phyloP scores from a whole-genome alignment of 1,140 invertebrate genomes.

The Megathymus violae region DNA sequence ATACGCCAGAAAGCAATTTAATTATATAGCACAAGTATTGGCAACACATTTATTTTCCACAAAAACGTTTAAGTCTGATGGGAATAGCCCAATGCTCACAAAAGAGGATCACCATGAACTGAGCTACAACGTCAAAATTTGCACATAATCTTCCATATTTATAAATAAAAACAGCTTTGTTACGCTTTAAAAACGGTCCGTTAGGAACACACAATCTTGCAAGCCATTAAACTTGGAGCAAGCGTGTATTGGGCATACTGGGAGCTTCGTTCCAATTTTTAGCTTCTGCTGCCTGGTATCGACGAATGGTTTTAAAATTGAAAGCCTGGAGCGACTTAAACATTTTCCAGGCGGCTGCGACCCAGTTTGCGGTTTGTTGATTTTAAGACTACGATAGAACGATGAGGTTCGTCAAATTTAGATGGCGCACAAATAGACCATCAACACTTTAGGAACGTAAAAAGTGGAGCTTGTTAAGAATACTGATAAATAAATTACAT shows the following conservation, averaged over 20 bases:
- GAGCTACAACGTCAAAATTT: too few relatives aligned
- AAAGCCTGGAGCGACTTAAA: slow-evolving; percentile 8
- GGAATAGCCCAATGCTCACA: too few relatives aligned
- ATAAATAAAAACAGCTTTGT: too few relatives aligned
- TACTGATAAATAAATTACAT: too few relatives aligned
- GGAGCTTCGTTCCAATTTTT: slow-evolving; percentile 10
- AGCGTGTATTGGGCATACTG: not conserved
- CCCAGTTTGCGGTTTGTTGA: slow-evolving; percentile 8
- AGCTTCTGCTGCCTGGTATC: slow-evolving; percentile 6
- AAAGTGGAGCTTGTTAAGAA: too few relatives aligned
- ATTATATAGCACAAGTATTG: too few relatives aligned
- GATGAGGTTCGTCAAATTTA: not conserved
- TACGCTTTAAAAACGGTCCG: not conserved
- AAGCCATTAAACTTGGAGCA: slow-evolving; percentile 2
- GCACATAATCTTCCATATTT: too few relatives aligned
- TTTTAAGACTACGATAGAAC: not conserved
- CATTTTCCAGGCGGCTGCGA: slow-evolving; percentile 11
- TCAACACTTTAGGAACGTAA: too few relatives aligned
- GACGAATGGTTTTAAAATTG: slow-evolving; percentile 15
- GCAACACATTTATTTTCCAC: too few relatives aligned
- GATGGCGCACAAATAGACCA: not conserved
- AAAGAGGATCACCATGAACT: too few relatives aligned
- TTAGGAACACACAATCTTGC: slow-evolving; percentile 11
- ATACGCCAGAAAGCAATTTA: too few relatives aligned
- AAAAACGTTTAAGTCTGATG: too few relatives aligned